Conservation (phyloP, 2,113 vertebrate genomes). For the Plecturocebus donacophilus region DNA sequence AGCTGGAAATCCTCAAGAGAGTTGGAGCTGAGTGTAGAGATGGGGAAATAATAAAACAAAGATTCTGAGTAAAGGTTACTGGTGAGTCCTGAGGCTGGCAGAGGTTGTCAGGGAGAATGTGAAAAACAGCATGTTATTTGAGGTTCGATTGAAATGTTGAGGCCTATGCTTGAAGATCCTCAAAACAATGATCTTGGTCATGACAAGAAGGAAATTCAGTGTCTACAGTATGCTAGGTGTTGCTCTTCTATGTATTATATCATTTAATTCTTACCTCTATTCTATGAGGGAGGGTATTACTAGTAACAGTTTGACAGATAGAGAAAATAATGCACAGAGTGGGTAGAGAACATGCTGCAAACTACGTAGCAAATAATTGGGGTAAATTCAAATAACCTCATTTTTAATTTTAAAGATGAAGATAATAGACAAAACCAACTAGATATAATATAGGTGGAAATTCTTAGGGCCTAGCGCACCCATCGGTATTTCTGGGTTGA, state of each 20-base stretch:
- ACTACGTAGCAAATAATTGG: not conserved
- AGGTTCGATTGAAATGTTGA: not conserved
- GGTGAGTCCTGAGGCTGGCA: not conserved
- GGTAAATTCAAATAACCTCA: not conserved
- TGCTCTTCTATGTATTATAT: not conserved
- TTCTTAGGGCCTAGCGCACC: not conserved
- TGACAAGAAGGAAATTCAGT: not conserved
- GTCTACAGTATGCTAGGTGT: not conserved
- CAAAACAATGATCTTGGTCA: not conserved
- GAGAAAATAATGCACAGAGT: not conserved
- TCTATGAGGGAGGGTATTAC: not conserved
- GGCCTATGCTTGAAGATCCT: not conserved
- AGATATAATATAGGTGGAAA: not conserved
- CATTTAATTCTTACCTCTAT: conserved; percentile 7
- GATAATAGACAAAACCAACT: not conserved
- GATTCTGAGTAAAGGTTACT: not conserved
- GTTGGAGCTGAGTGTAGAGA: not conserved
- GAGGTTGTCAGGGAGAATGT: not conserved
- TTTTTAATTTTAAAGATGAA: conserved; percentile 28
- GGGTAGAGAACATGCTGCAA: not conserved
- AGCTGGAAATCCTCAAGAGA: not conserved
- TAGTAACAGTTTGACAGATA: not conserved
- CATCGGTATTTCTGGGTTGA: not conserved
- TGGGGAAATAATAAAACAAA: not conserved
- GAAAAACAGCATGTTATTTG: not conserved